Evolutionary conservation across 2,797 vertebrate genomes (phyloP), one percentile per base, ranked within the genome.

Genomic region (Darevskia mixta): DNA sequence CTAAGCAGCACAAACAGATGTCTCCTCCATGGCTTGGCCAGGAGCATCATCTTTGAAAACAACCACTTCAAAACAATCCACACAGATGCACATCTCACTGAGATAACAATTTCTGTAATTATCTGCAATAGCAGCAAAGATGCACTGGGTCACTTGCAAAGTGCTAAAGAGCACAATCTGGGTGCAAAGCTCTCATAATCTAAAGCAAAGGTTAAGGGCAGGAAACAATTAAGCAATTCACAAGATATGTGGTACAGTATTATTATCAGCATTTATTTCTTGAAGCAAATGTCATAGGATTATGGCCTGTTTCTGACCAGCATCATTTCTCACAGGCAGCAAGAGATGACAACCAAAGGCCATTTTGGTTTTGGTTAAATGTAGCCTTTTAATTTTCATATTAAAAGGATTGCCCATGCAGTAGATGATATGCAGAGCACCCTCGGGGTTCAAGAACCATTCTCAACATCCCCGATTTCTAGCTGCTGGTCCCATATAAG

Each of bases 1-100:
- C 88, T 90, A 25, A 64, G 78, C 73, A 66, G n/a, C 87, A 69
- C 58, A 45, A 88, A 87, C 66, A 83, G 27, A 20, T 73, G 83
- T 43, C 8, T 32, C 2, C 58, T 90, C 5, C 3, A 25, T 43
- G 71, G 83, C 18, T 23, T 0, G 27, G 88, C 7, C 32, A 67
- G 0, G 23, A 49, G 86, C 13, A 71, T 84, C 82, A 86, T 64
- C 64, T 89, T 83, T 0, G 4, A 76, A 69, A 32, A 83, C 83
- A 66, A 25, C 35, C 58, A 7, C 35, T 72, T 17, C 71, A 58
- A 55, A 66, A 58, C 45, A 84, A 71, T 76, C 29, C 45, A 49
- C 0, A 64, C 18, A 69, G 76, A 58, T 18, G 80, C 49, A 66
- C 79, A 71, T 20, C 7, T 45, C 25, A 9, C 67, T n/a, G 86